Conservation (phyloP, 2,888 invertebrate genomes). For the Troides helena region DNA sequence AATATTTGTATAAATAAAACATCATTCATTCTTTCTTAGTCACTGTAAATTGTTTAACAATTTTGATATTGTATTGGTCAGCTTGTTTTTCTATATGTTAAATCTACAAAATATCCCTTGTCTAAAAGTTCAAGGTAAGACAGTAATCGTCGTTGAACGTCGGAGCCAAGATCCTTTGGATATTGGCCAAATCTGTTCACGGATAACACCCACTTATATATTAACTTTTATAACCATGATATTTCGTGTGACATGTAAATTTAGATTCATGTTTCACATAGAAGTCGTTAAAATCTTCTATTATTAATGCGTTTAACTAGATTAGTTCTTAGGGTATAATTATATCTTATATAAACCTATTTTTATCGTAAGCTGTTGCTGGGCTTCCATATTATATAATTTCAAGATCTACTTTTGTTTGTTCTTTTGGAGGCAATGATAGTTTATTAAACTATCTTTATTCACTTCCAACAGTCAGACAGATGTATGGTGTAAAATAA, state of each 20-base stretch:
- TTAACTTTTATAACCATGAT: slow-evolving; percentile 9
- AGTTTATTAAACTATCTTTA: slow-evolving; percentile 5
- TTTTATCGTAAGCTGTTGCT: slow-evolving; percentile 14
- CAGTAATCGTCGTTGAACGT: slow-evolving; percentile 44
- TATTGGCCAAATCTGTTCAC: slow-evolving; percentile 45
- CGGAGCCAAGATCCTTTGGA: slow-evolving; percentile 58
- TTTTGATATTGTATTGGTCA: slow-evolving; percentile 8
- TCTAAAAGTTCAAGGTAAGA: slow-evolving; percentile 50
- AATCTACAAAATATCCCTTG: slow-evolving; percentile 36
- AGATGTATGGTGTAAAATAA: background rate
- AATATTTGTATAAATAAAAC: slow-evolving; percentile 9
- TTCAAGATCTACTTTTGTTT: slow-evolving; percentile 8
- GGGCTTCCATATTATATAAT: slow-evolving; percentile 23
- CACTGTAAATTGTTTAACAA: slow-evolving; percentile 9
- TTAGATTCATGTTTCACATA: slow-evolving; percentile 10
- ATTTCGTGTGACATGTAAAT: slow-evolving; percentile 11
- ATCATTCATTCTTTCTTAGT: slow-evolving; percentile 19
- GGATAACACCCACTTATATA: slow-evolving; percentile 15
- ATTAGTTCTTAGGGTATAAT: slow-evolving; percentile 17
- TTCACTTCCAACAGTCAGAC: background rate
- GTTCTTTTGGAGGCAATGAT: slow-evolving; percentile 3
- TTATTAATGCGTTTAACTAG: slow-evolving; percentile 23
- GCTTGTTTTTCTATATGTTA: slow-evolving; percentile 12
- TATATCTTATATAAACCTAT: slow-evolving; percentile 21
- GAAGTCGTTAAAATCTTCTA: slow-evolving; percentile 10